Conservation (phyloP, 2,113 vertebrate genomes). For the Pagrus major region DNA sequence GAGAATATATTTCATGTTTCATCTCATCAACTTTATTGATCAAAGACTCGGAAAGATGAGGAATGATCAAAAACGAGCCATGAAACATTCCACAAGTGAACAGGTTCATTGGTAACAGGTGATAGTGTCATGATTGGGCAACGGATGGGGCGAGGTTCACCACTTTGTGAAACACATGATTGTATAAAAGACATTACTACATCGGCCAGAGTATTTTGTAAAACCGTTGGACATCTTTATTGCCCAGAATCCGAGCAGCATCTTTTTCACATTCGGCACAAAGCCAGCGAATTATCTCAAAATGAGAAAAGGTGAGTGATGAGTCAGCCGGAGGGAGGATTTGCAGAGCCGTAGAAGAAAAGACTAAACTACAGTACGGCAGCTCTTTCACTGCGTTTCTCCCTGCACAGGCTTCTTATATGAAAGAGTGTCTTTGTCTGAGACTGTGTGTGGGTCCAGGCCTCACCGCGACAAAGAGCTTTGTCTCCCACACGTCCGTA, state of each 20-base stretch:
- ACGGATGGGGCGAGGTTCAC: too few species aligned
- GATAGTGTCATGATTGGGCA: too few species aligned
- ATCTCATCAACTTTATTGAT: too few species aligned
- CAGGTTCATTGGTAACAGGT: too few species aligned
- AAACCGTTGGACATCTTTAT: neutral
- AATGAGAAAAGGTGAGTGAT: slow-evolving; percentile 6
- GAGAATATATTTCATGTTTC: too few species aligned
- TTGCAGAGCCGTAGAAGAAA: slow-evolving; percentile 3
- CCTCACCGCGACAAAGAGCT: slow-evolving; percentile 57
- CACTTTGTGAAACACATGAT: too few species aligned
- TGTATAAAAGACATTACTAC: too few species aligned
- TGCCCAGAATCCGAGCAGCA: neutral
- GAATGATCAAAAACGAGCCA: too few species aligned
- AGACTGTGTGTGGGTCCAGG: slow-evolving; percentile 52
- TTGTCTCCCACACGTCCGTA: slow-evolving; percentile 47
- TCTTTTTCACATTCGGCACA: neutral
- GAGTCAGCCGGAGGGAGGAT: slow-evolving; percentile 3
- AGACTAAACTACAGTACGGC: neutral
- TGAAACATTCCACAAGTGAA: too few species aligned
- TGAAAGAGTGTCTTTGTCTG: slow-evolving; percentile 73
- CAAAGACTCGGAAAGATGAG: too few species aligned
- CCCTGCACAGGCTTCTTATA: slow-evolving; percentile 16
- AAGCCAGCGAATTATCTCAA: neutral
- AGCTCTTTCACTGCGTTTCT: slow-evolving; percentile 20
- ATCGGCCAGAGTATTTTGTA: too few species aligned